Evolutionary conservation across 2,797 vertebrate genomes (phyloP), one percentile per base, ranked within the genome.

Genomic region (Benthosema pterotum): DNA sequence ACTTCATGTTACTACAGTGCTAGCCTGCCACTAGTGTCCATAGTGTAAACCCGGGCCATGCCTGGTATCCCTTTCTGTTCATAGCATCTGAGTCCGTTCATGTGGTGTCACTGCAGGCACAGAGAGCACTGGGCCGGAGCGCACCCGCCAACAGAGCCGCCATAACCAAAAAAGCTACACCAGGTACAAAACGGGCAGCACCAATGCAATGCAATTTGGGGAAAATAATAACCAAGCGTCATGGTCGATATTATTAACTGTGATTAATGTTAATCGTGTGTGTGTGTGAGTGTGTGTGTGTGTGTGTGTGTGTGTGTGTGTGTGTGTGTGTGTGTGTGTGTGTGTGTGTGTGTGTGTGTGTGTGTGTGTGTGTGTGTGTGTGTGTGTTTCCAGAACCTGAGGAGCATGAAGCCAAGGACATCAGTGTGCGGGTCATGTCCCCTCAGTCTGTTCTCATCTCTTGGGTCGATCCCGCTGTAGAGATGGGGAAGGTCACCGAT

Each of bases 81-180:
- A 59, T 92, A 99, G 97, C 96, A 65, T 98, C 97, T 79, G 96
- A 98, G 90, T 98, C 97, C 58, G 94, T 98, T 92, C 95, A 98
- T 82, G 93, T 98, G 92, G 95, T 98, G 89, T 98, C 97, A 7
- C 89, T 98, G 84, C 94, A 95, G 87, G 96, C 95, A 89, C 89
- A 95, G 88, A 96, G 88, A 84, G 74, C 92, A 60, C 91, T 79
- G 59, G 94, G 93, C 47, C 93, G 79, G 79, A 97, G 88, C 32
- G 83, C 92, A 87, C 87, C 94, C 1, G 83, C 89, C 76, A 95
- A 90, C 85, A 92, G 92, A 83, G 88, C 90, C 45, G 85, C 88
- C 56, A 57, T 93, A 69, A 92, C 88, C 50, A 98, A 96, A 91
- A 92, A 83, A 61, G 93, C 91, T 77, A 84, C 92, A 46, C 81